phyloP scores from a whole-genome alignment of 2,113 vertebrate species.

The Varanus salvator region DNA sequence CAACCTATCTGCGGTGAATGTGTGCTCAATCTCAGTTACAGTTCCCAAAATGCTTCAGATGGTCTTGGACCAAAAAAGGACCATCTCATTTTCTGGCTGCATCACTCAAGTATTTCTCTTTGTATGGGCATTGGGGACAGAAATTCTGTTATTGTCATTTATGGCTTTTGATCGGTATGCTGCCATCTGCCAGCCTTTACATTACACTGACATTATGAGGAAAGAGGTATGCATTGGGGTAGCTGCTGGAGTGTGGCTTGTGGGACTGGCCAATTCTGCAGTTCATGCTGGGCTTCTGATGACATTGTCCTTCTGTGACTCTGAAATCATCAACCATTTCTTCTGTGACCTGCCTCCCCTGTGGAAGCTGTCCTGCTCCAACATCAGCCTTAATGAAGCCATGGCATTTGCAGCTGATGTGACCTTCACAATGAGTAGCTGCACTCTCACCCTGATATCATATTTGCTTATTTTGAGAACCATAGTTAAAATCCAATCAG shows the following conservation, averaged over 20 bases:
- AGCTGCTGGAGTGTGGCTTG: not conserved
- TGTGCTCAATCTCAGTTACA: conserved; percentile 48
- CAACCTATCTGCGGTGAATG: not conserved
- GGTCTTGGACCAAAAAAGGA: conserved; percentile 35
- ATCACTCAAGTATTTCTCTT: conserved; percentile 49
- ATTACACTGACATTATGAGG: conserved; percentile 51
- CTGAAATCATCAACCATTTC: conserved; percentile 44
- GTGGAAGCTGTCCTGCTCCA: not conserved
- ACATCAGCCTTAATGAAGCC: not conserved
- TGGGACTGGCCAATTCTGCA: not conserved
- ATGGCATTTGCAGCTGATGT: not conserved
- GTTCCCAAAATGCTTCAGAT: conserved; percentile 58
- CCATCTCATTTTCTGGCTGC: conserved; percentile 43
- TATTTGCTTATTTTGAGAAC: conserved; percentile 1
- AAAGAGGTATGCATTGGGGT: conserved; percentile 7
- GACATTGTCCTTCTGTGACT: not conserved
- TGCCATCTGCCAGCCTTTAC: conserved; percentile 59
- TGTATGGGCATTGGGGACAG: conserved; percentile 43
- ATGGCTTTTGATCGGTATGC: conserved; percentile 61
- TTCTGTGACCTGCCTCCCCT: conserved; percentile 5
- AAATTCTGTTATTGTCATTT: conserved; percentile 44
- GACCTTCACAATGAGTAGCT: not conserved
- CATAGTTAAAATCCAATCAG: not conserved
- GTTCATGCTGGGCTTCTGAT: not conserved
- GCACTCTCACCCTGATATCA: not conserved